These are phyloP conservation scores for Cataglyphis cursor DNA, from an alignment of 2,888 invertebrate species.

Conservation along the genomic window DNA sequence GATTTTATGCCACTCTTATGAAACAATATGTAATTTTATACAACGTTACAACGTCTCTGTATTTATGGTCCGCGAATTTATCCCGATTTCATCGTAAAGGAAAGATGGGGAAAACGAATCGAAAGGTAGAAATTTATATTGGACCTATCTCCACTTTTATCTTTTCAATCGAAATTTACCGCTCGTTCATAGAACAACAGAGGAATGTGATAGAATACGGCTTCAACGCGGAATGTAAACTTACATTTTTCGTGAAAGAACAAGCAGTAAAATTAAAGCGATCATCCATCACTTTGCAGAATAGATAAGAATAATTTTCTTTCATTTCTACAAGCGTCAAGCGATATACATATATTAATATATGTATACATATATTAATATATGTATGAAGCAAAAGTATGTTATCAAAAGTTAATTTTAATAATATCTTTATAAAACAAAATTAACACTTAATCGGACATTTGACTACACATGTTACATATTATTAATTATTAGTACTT, in stretches of 20 bases:
- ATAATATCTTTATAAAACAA: neutral
- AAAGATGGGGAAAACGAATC: constrained; percentile 55
- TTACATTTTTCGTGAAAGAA: neutral
- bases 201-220: constrained; percentile 4
- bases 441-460: neutral
- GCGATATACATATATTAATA: neutral
- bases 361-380: no score
- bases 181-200: constrained; percentile 16
- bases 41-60: constrained; percentile 66
- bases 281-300: neutral
- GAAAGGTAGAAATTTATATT: constrained; percentile 74
- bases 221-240: constrained; percentile 4
- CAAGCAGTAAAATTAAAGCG: neutral
- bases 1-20: constrained; percentile 49
- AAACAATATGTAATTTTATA: constrained; percentile 70
- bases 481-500: neutral
- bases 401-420: neutral
- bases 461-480: neutral
- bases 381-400: neutral
- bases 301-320: neutral
- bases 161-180: constrained; percentile 57
- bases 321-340: neutral
- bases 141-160: constrained; percentile 61
- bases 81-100: constrained; percentile 68
- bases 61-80: constrained; percentile 81